Evolutionary conservation across 2,113 vertebrate species (phyloP).

Genomic region (Colossoma macropomum): DNA sequence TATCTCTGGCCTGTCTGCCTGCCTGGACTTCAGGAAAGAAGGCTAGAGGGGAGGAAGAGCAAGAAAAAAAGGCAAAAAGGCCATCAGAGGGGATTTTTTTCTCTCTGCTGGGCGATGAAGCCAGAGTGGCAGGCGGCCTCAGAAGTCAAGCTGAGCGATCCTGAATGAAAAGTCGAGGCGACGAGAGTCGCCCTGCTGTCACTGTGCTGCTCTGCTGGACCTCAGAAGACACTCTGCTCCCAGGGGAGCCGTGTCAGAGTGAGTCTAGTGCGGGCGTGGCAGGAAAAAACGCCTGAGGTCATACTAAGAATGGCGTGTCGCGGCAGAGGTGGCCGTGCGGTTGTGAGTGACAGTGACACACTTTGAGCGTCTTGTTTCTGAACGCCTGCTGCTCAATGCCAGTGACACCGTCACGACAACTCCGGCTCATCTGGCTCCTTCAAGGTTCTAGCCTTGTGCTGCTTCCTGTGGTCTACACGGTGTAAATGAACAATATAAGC

Average conservation of each 20-base stretch:
- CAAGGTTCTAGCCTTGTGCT: background rate
- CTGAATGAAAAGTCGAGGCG: slow-evolving; percentile 22
- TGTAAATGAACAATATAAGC: background rate
- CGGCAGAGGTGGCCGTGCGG: slow-evolving; percentile 3
- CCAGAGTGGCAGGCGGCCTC: slow-evolving; percentile 3
- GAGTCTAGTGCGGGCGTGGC: slow-evolving; percentile 28
- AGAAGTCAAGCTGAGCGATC: slow-evolving; percentile 3
- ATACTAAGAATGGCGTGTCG: slow-evolving; percentile 22
- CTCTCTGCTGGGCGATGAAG: background rate
- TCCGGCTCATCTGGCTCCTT: slow-evolving; percentile 9
- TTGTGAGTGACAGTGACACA: slow-evolving; percentile 27
- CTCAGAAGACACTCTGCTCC: slow-evolving; percentile 35
- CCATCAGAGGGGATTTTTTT: slow-evolving; percentile 39
- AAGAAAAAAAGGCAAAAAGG: slow-evolving; percentile 16
- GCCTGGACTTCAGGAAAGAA: slow-evolving; percentile 28
- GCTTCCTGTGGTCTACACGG: background rate
- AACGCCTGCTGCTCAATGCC: slow-evolving; percentile 3
- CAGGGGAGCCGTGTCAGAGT: slow-evolving; percentile 29
- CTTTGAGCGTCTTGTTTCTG: slow-evolving; percentile 32
- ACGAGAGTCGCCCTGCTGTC: slow-evolving; percentile 33
- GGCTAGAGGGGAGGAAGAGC: background rate
- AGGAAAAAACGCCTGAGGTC: slow-evolving; percentile 18
- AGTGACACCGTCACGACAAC: slow-evolving; percentile 39
- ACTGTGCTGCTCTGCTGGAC: slow-evolving; percentile 10
- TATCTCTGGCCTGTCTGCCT: slow-evolving; percentile 45